Evolutionary conservation across 2,113 vertebrate species (phyloP), one percentile per base, ranked within the genome.

Genomic region (Lepus europaeus): DNA sequence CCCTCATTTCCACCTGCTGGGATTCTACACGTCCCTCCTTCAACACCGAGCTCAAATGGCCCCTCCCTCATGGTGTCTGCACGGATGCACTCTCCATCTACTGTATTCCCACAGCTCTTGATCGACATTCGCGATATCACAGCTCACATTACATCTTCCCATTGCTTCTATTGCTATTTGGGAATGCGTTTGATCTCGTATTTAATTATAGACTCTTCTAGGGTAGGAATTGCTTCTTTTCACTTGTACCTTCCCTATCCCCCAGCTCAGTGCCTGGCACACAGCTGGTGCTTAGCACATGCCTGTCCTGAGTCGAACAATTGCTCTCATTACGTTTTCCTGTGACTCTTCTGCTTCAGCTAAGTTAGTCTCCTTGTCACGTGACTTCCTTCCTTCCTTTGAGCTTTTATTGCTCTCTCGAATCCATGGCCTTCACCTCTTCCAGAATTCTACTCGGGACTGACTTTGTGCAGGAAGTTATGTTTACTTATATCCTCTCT

Each of bases 351-450:
- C 78, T 59, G 93, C 63, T 96, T 97, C 56, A 74, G 72, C 72
- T 92, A 83, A 93, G 33, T 84, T 94, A 53, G 87, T 90, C 88
- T 97, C 73, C 29, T 72, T 88, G 91, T 87, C 88, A 92, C 53
- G 53, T 90, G 90, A 96, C 85, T 97, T 97, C 96, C 96, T 95
- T 97, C 93, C 95, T 97, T 96, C 92, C 96, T 90, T 81, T 61
- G 73, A 59, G 64, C 88, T 86, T 94, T 96, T 92, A 95, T 94
- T 95, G 93, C 78, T 94, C 83, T 96, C 72, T 92, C 66, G 19
- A 89, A 88, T 95, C 63, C 17, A 23, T 5, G 25, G 84, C 76
- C 6, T 59, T 49, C 5, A 23, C 17, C 78, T 93, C 81, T 64
- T 89, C 31, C 64, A 83, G 77, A 72, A 68, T 85, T 90, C 86